Evolutionary conservation across 1,140 invertebrate genomes (phyloP), one percentile per base, ranked within the genome.

Genomic region (Lysiphlebus fabarum): DNA sequence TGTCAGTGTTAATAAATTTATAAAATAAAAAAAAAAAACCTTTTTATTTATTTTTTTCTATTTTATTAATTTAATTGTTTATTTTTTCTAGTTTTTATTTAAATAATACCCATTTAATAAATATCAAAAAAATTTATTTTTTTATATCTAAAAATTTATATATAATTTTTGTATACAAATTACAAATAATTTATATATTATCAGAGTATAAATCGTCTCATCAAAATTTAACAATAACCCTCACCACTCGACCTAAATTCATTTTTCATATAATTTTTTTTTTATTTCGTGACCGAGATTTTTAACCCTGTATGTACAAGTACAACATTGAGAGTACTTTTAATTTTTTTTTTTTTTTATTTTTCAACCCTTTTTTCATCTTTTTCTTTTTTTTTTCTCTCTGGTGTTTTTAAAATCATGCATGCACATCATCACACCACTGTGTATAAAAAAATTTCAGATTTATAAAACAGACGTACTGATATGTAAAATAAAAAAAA

Each of bases 241-340:
- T 62, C 60, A 61, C 62, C 64, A 70, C 67, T 73, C 74, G 71
- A 75, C 68, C 67, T 59, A 58, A 72, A 72, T 68, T 54, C 44
- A 6, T 41, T 51, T 47, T 45, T 56, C 33, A 37, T 34, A 12
- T 50, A 4, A 6, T 50, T 56, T 45, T 56, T 50, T 50, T 34
- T 50, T 50, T 6, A 6, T 50, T 74, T 54, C 40, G 56, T 54
- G 53, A 62, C 50, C 49, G 61, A 50, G 54, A 58, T 55, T 41
- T 47, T 38, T 11, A 48, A 47, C 50, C 56, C 51, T 49, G 55
- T 51, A 62, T n/a, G n/a, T 47, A 45, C 57, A 47, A 47, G 37
- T 43, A 44, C 49, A 54, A 4, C 17, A 26, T 26, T 26, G 17
- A 26, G 17, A 26, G 17, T 26, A 26, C 17, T 26, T 26, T 26